A percentile compares a stretch with the other conserved stretches of the same genome.
Conservation (phyloP, 2,888 invertebrate genomes). For the Drosophila fulvimacula region DNA sequence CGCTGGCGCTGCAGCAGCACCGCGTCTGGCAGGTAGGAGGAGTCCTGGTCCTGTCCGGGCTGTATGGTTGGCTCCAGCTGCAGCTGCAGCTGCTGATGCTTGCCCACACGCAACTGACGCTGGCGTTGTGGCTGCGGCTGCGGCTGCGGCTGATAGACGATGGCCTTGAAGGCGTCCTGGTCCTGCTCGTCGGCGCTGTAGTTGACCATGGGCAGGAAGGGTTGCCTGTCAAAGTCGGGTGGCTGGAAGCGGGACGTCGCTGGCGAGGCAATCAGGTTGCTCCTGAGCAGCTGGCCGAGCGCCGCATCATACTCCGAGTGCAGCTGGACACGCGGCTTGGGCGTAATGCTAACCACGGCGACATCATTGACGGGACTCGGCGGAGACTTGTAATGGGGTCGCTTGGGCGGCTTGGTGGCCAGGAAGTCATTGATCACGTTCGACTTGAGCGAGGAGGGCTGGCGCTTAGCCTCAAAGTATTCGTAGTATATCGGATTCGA, state of each 20-base stretch:
- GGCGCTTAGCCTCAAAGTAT: constrained; percentile 84
- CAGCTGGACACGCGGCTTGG: constrained; percentile 85
- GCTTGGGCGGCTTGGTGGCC: constrained; percentile 67
- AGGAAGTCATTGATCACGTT: constrained; percentile 76
- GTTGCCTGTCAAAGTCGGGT: constrained; percentile 86
- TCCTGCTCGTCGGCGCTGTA: constrained; percentile 84
- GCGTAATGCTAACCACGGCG: constrained; percentile 85
- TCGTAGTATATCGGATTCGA: constrained; percentile 85
- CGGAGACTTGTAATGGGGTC: constrained; percentile 73
- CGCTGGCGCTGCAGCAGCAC: constrained; percentile 50
- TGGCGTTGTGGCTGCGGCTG: constrained; percentile 43
- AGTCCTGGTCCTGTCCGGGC: constrained; percentile 43
- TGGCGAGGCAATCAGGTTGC: constrained; percentile 77
- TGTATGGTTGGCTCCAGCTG: constrained; percentile 18
- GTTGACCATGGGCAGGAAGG: constrained; percentile 88
- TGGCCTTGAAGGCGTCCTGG: constrained; percentile 82
- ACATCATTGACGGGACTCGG: constrained; percentile 68
- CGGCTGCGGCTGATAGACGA: constrained; percentile 77
- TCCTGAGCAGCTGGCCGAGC: constrained; percentile 86
- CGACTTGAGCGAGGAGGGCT: constrained; percentile 61
- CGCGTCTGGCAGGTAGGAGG: constrained; percentile 53
- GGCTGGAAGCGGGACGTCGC: constrained; percentile 67
- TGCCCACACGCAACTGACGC: constrained; percentile 42
- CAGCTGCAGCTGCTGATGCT: constrained; percentile 52
- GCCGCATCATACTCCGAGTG: constrained; percentile 65